phyloP scores from a whole-genome alignment of 2,797 vertebrate genomes.

The Clarias laeviceps region DNA sequence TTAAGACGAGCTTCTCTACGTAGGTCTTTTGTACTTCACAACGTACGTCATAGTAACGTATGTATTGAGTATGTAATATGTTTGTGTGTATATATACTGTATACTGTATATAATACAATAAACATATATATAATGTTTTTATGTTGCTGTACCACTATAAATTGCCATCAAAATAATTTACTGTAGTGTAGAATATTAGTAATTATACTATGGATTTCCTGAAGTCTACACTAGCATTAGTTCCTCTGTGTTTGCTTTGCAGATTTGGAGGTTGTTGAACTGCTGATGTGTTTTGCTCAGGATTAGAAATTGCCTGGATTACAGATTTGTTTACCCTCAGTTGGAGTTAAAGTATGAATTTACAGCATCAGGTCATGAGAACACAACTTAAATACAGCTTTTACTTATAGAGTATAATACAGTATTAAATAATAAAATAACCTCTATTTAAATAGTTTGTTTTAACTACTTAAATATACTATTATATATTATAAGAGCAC shows the following conservation, averaged over 20 bases:
- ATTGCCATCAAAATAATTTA: not conserved
- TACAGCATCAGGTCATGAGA: not conserved
- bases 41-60: too few species aligned
- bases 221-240: not conserved
- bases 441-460: not conserved
- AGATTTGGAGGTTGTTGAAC: not conserved
- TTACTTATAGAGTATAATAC: not conserved
- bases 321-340: not conserved
- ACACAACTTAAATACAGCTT: not conserved
- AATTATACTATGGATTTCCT: not conserved
- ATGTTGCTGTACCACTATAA: too few species aligned
- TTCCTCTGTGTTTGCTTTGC: not conserved
- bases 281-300: not conserved
- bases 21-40: too few species aligned
- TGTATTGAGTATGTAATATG: too few species aligned
- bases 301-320: not conserved
- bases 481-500: not conserved
- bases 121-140: too few species aligned
- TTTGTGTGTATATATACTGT: too few species aligned
- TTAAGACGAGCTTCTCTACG: too few species aligned
- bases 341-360: not conserved
- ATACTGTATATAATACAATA: too few species aligned
- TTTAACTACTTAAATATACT: not conserved
- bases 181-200: not conserved
- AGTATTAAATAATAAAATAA: not conserved